Conservation (phyloP, 2,888 invertebrate species). For the Lepidochitona cinerea region DNA sequence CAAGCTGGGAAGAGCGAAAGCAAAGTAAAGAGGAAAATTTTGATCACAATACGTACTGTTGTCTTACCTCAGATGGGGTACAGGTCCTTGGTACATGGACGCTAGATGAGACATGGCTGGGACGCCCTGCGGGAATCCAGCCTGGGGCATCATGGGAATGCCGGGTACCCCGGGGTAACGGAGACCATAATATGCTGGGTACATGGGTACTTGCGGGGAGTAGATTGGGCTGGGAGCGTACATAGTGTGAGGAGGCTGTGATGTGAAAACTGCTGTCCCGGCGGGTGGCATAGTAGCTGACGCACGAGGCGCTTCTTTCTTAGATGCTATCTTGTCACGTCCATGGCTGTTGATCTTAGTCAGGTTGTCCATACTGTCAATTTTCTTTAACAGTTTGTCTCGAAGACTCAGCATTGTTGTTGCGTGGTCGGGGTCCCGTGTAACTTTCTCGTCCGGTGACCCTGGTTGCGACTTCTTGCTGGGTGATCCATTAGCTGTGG, state of each 20-base stretch:
- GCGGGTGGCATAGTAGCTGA: neutral
- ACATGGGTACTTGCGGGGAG: neutral
- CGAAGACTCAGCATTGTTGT: constrained; percentile 51
- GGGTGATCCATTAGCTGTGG: neutral
- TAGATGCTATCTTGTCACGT: neutral
- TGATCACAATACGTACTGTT: neutral
- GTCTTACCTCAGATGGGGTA: neutral
- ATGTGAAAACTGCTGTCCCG: neutral
- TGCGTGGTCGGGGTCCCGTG: constrained; percentile 39
- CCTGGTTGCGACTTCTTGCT: neutral
- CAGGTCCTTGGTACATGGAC: neutral
- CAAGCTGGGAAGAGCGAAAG: neutral
- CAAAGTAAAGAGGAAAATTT: neutral
- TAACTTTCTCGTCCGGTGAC: constrained; percentile 12
- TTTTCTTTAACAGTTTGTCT: constrained; percentile 54
- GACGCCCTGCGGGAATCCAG: neutral
- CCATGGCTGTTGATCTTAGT: constrained; percentile 19
- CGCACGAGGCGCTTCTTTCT: neutral
- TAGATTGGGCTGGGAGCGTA: neutral
- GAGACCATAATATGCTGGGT: neutral
- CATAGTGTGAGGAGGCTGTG: neutral
- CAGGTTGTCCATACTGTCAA: constrained; percentile 53
- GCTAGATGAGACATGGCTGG: neutral
- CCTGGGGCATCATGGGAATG: neutral
- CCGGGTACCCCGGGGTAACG: neutral